Conservation (phyloP, 2,113 vertebrate species). For the Chiloscyllium plagiosum region DNA sequence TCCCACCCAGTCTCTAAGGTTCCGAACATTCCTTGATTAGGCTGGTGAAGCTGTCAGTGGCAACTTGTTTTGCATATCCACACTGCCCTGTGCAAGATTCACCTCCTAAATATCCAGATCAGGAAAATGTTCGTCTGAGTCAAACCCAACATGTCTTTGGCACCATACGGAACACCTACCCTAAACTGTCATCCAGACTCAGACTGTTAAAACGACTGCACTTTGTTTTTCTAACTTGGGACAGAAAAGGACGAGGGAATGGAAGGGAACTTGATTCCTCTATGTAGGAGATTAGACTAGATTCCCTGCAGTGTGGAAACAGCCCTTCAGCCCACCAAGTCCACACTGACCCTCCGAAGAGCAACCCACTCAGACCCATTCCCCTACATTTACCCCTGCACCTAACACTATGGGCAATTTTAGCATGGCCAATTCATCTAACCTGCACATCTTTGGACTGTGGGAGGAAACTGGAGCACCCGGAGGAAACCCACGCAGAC, state of each 20-base stretch:
- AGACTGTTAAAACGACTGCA: not conserved
- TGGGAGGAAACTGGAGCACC: no score
- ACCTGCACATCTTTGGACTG: no score
- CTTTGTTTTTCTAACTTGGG: not conserved
- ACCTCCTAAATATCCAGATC: not conserved
- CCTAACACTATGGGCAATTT: no score
- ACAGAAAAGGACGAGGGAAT: not conserved
- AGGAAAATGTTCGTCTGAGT: not conserved
- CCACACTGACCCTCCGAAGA: no score
- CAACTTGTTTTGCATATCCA: not conserved
- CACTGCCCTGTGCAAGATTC: not conserved
- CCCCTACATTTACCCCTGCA: no score
- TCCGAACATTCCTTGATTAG: not conserved
- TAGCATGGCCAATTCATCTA: no score
- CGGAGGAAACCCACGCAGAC: no score
- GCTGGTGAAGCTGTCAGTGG: not conserved
- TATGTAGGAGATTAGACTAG: not conserved
- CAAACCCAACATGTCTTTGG: not conserved
- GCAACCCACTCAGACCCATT: no score
- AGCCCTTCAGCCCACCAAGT: no score
- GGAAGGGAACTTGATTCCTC: not conserved
- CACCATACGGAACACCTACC: not conserved
- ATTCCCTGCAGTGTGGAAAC: no score
- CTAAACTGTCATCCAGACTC: not conserved
- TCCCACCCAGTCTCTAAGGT: not conserved